phyloP scores from a whole-genome alignment of 2,113 vertebrate genomes.

The Saguinus midas region DNA sequence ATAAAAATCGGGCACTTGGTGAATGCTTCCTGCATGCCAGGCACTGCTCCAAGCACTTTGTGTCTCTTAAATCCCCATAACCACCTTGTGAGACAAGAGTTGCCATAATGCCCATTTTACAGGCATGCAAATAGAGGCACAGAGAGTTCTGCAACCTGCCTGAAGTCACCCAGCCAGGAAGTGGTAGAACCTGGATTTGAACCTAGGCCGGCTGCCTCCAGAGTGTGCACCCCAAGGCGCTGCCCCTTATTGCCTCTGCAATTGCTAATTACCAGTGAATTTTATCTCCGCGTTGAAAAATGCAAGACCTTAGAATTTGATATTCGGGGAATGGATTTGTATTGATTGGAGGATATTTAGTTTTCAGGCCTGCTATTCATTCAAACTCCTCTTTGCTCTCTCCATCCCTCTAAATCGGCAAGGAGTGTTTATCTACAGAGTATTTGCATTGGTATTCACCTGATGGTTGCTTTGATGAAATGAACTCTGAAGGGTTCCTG shows the following conservation, averaged over 20 bases:
- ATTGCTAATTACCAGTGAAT: background rate
- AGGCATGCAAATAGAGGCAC: background rate
- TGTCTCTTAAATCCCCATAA: background rate
- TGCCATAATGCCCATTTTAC: background rate
- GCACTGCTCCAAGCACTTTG: no score
- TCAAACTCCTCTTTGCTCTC: background rate
- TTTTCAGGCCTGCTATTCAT: background rate
- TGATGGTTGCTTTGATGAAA: background rate
- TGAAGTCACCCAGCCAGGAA: background rate
- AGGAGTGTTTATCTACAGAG: background rate
- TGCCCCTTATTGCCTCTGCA: accelerated
- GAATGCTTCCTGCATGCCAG: no score
- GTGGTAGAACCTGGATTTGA: background rate
- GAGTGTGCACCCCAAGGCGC: accelerated
- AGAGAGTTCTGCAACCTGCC: background rate
- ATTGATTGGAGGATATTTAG: background rate
- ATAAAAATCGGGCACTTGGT: accelerated
- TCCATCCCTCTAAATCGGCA: accelerated
- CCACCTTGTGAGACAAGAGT: background rate
- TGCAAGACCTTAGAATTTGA: background rate
- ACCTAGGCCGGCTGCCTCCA: background rate
- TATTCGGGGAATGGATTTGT: background rate
- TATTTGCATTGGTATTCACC: background rate
- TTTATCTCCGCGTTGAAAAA: background rate
- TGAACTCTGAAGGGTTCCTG: background rate